Conservation (phyloP, 2,113 vertebrate genomes). For the Camelus bactrianus region DNA sequence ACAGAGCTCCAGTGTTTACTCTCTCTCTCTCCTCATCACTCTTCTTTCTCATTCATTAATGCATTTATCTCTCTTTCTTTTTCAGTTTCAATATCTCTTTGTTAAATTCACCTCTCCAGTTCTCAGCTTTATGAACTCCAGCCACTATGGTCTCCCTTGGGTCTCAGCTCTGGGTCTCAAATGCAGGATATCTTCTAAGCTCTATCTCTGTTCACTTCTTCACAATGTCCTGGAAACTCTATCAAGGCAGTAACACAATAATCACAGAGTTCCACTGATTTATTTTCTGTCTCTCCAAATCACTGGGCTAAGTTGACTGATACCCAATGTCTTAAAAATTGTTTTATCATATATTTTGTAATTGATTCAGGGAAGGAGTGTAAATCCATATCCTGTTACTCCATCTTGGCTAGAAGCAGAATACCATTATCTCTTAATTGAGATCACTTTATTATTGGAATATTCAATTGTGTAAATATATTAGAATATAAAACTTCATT, state of each 20-base stretch:
- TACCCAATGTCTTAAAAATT: neutral
- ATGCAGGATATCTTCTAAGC: neutral
- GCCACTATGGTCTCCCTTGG: neutral
- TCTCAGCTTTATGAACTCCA: neutral
- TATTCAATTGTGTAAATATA: neutral
- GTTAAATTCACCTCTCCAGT: neutral
- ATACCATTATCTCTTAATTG: neutral
- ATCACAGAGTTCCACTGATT: neutral
- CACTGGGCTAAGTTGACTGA: neutral
- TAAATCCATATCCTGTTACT: neutral
- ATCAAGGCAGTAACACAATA: neutral
- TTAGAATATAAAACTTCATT: neutral
- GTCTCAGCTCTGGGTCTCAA: neutral
- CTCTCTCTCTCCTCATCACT: rapidly evolving
- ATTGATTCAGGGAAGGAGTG: neutral
- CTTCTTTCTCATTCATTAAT: neutral
- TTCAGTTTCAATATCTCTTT: neutral
- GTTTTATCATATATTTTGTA: neutral
- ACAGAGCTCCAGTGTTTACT: neutral
- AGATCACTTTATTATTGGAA: neutral
- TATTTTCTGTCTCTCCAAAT: neutral
- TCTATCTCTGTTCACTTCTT: neutral
- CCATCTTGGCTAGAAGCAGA: neutral
- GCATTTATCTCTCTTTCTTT: too few species aligned
- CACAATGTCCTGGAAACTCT: neutral